Evolutionary conservation across 2,113 vertebrate genomes (phyloP).

Genomic region (Aepyceros melampus): DNA sequence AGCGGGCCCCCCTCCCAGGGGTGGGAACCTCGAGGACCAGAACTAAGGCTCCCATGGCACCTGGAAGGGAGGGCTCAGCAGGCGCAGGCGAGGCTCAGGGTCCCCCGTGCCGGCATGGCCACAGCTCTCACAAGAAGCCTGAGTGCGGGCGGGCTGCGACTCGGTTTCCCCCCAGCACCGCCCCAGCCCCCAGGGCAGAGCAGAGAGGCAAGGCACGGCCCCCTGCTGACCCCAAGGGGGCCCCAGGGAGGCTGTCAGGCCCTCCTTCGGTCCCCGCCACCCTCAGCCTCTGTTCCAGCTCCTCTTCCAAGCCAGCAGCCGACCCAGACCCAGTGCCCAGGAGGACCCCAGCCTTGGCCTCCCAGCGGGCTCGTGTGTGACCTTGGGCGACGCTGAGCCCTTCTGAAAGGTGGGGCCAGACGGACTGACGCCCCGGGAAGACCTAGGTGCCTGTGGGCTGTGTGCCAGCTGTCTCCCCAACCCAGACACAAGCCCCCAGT

Average conservation of each 20-base stretch:
- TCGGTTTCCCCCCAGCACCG: background rate
- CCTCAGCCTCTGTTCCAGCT: background rate
- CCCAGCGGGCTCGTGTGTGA: background rate
- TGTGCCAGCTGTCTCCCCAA: background rate
- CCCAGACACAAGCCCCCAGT: background rate
- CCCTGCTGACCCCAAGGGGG: background rate
- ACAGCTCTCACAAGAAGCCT: fast-evolving
- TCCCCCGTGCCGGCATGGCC: fast-evolving
- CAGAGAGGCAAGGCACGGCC: background rate
- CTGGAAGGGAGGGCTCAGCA: background rate
- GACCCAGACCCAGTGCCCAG: background rate
- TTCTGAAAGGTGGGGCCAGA: background rate
- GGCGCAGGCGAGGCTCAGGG: background rate
- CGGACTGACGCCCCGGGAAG: fast-evolving
- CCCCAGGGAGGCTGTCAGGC: background rate
- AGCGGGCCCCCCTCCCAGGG: fast-evolving
- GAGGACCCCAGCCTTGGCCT: background rate
- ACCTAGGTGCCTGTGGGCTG: fast-evolving
- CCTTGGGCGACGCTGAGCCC: background rate
- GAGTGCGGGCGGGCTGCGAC: background rate
- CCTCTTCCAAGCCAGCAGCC: background rate
- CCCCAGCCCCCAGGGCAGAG: background rate
- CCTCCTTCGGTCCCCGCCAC: fast-evolving
- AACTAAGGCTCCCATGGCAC: background rate
- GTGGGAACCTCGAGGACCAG: background rate